Conservation (phyloP, 2,113 vertebrate genomes). For the Microtus richardsoni region DNA sequence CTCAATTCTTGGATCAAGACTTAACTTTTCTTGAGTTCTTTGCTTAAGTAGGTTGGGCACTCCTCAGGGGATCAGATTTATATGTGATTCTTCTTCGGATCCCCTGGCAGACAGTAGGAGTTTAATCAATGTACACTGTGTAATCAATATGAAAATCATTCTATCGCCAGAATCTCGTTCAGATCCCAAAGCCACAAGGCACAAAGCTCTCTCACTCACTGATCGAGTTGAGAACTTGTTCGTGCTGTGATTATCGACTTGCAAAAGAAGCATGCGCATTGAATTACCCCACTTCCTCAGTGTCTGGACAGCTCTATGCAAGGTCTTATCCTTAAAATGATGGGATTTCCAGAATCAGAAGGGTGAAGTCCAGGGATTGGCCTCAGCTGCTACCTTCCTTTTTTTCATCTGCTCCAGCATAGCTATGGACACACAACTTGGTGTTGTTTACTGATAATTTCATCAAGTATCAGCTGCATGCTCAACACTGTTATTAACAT, state of each 20-base stretch:
- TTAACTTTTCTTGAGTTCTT: conserved; percentile 55
- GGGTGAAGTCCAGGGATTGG: not conserved
- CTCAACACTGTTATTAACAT: not conserved
- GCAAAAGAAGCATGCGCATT: not conserved
- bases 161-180: conserved; percentile 50
- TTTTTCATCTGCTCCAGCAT: not conserved
- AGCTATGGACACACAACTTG: not conserved
- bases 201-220: not conserved
- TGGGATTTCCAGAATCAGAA: not conserved
- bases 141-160: conserved; percentile 62
- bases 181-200: not conserved
- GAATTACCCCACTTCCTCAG: fast-evolving
- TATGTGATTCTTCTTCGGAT: conserved; percentile 54
- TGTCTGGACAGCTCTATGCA: no score
- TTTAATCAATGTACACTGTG: conserved; percentile 17
- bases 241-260: not conserved
- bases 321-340: not conserved
- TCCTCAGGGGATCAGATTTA: not conserved
- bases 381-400: not conserved
- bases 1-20: conserved; percentile 34
- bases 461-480: not conserved
- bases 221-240: not conserved
- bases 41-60: conserved; percentile 60
- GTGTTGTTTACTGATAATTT: not conserved
- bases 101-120: conserved; percentile 45